phyloP scores from a whole-genome alignment of 2,888 invertebrate species.

The Drosophila subquinaria region DNA sequence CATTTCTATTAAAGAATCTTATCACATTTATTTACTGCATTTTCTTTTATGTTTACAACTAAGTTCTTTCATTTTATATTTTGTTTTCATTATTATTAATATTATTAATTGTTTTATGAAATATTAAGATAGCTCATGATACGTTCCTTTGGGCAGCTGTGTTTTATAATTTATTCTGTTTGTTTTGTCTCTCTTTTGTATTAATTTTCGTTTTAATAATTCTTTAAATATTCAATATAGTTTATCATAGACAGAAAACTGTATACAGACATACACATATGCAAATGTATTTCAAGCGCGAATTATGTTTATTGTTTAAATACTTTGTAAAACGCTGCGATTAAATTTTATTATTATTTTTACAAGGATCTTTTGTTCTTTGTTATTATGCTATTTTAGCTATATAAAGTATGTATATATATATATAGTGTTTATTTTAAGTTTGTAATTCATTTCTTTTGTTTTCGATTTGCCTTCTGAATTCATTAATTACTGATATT shows the following conservation, averaged over 20 bases:
- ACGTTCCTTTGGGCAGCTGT: constrained; percentile 56
- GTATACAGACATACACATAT: constrained; percentile 56
- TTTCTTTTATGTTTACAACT: constrained; percentile 73
- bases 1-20: constrained; percentile 83
- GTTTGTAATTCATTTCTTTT: constrained; percentile 51
- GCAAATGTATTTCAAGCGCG: constrained; percentile 67
- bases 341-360: constrained; percentile 37
- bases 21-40: constrained; percentile 85
- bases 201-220: constrained; percentile 38
- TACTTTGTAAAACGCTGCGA: constrained; percentile 68
- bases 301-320: constrained; percentile 66
- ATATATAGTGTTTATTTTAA: constrained; percentile 36
- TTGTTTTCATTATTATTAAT: constrained; percentile 34
- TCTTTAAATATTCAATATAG: constrained; percentile 47
- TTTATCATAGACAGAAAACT: constrained; percentile 69
- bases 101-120: constrained; percentile 52
- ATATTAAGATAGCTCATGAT: constrained; percentile 72
- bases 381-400: constrained; percentile 50
- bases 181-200: constrained; percentile 9
- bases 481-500: constrained; percentile 53
- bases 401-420: constrained; percentile 42
- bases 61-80: constrained; percentile 54
- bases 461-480: constrained; percentile 38
- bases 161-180: constrained; percentile 30
- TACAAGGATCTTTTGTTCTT: constrained; percentile 48